Base-by-base conservation (phyloP, 2,797 vertebrate species). In the Lithobates sylvaticus region DNA sequence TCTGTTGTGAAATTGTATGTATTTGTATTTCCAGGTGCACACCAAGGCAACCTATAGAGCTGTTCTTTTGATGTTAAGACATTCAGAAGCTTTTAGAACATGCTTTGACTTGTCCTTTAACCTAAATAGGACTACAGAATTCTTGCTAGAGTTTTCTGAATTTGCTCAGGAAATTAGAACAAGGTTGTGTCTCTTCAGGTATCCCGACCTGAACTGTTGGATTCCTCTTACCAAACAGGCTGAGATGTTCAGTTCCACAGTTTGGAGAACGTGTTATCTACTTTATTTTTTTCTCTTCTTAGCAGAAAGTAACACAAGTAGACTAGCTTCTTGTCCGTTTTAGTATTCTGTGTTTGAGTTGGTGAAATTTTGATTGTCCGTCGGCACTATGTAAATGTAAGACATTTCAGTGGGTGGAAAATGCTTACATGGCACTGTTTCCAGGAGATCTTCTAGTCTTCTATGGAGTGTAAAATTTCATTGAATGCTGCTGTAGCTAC, bases 351-450 rank as follows among this genome's bases (percentile, higher is more conserved):
- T 61, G 54, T 23, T 61, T 61, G 54, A 61, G 54, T 61, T 72
- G 32, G 18, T 23, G 23, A 72, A 3, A 39, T n/a, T 36, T 36
- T 72, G 70, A 72, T 39, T 39, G 70, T 72, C 70, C 1, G n/a
- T 67, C 65, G 27, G 65, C 65, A 26, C 65, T 67, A 29, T 67
- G 26, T 67, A 67, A 27, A 67, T 29, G 65, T 67, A 18, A 29
- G 26, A 67, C 2, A 12, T 29, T 67, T 67, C 27, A 29, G 65
- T 67, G 65, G 65, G 65, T 67, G 65, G 69, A 21, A 72, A 39
- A 34, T 72, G 69, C 69, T 72, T 72, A 36, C 32, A 72, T 72
- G 36, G 69, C 69, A n/a, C 29, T 72, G 29, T 72, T 72, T 72
- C 69, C 69, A 72, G 29, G 21, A 36, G 27, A 18, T 71, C 29